A percentile compares a stretch with the other conserved stretches of the same genome.
These are phyloP conservation scores for Pseudochirops corinnae DNA, from an alignment of 2,797 vertebrate species.

Conservation along the genomic window DNA sequence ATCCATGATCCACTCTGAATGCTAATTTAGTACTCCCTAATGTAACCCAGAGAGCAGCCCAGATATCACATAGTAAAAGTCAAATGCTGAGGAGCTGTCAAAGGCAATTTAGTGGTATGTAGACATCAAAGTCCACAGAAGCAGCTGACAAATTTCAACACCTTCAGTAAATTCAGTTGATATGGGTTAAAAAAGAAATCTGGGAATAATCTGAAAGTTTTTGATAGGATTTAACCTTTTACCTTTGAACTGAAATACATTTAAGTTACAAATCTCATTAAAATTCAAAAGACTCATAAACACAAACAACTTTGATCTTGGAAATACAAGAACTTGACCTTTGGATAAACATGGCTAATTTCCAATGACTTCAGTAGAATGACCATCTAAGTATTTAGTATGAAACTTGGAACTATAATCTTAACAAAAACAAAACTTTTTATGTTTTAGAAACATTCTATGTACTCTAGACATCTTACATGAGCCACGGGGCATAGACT, in stretches of 20 bases:
- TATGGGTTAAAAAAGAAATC: neutral
- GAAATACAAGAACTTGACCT: neutral
- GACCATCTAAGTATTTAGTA: neutral
- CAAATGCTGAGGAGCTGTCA: neutral
- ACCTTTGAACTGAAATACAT: slow-evolving; percentile 1
- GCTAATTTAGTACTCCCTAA: slow-evolving; percentile 60
- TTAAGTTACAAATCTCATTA: neutral
- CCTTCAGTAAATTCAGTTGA: rapidly evolving
- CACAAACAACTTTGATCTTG: neutral
- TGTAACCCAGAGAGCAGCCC: slow-evolving; percentile 43
- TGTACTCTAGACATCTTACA: too few relatives aligned
- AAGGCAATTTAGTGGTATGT: rapidly evolving
- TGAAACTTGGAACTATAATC: neutral
- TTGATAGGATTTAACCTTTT: neutral
- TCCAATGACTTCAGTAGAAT: neutral
- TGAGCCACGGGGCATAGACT: too few relatives aligned
- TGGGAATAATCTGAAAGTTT: neutral
- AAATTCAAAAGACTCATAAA: neutral
- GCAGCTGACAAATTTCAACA: rapidly evolving
- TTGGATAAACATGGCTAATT: neutral
- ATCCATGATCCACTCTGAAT: slow-evolving; percentile 47
- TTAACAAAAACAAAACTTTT: slow-evolving; percentile 28
- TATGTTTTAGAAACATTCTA: neutral
- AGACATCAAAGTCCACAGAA: neutral
- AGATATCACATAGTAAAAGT: slow-evolving; percentile 1